Evolutionary conservation across 2,797 vertebrate species (phyloP).

Genomic region (Enteromius thamalakanensis): DNA sequence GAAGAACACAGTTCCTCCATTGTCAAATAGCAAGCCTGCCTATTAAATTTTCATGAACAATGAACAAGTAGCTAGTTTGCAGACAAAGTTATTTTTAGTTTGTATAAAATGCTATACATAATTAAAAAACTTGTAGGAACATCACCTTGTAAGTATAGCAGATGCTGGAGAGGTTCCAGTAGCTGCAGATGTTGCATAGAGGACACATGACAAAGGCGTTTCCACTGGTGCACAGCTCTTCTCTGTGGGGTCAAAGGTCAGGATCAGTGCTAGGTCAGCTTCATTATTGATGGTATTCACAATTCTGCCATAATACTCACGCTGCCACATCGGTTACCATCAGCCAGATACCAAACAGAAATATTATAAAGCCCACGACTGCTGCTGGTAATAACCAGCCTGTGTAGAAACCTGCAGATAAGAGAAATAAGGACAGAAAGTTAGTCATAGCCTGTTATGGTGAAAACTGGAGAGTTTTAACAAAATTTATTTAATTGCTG

Average conservation of each 20-base stretch:
- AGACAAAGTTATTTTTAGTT: background rate
- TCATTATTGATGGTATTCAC: background rate
- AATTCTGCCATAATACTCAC: constrained; percentile 67
- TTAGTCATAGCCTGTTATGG: background rate
- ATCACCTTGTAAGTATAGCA: constrained; percentile 81
- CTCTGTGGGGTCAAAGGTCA: constrained; percentile 69
- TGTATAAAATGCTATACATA: background rate
- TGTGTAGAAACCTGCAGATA: constrained; percentile 79
- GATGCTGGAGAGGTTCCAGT: constrained; percentile 75
- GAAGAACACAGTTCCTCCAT: constrained; percentile 82
- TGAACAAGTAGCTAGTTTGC: background rate
- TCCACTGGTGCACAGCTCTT: constrained; percentile 78
- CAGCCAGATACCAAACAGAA: constrained; percentile 77
- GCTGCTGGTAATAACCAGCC: constrained; percentile 83
- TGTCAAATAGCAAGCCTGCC: constrained; percentile 83
- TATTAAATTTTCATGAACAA: constrained; percentile 57
- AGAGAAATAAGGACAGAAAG: background rate
- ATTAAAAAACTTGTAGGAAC: constrained; percentile 9
- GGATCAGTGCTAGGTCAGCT: background rate
- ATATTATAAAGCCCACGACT: constrained; percentile 78
- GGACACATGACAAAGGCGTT: constrained; percentile 79
- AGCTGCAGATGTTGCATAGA: constrained; percentile 78
- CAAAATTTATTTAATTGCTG: background rate
- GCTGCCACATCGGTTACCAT: constrained; percentile 78
- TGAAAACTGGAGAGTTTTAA: background rate